Conservation (phyloP, 2,113 vertebrate species). For the Synodontis membranacea region DNA sequence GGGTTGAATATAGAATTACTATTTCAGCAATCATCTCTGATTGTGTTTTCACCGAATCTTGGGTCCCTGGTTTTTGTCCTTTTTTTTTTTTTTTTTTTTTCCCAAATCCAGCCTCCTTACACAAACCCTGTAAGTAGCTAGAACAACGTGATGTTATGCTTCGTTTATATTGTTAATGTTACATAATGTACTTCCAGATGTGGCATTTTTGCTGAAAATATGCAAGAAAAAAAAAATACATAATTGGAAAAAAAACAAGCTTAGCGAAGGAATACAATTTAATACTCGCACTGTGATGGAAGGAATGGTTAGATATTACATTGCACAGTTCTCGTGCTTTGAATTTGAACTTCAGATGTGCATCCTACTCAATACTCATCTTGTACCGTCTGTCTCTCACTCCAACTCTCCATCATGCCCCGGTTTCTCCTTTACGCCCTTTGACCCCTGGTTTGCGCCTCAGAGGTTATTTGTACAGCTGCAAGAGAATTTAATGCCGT, state of each 20-base stretch:
- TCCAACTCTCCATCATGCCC: conserved; percentile 45
- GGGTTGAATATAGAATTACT: conserved; percentile 50
- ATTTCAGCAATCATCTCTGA: conserved; percentile 54
- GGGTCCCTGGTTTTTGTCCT: conserved; percentile 45
- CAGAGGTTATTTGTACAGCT: conserved; percentile 71
- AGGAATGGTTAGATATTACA: not conserved
- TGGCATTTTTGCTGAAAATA: not conserved
- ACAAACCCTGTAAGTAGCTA: not conserved
- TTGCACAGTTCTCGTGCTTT: not conserved
- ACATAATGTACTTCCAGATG: not conserved
- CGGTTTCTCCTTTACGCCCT: conserved; percentile 47
- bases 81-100: conserved; percentile 21
- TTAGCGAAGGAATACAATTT: too few relatives aligned
- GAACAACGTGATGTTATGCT: not conserved
- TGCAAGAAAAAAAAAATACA: not conserved
- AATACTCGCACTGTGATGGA: too few relatives aligned
- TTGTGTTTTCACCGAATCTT: conserved; percentile 47
- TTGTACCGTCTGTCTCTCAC: conserved; percentile 33
- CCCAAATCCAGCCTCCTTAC: not conserved
- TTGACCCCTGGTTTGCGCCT: conserved; percentile 54
- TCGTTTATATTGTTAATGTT: not conserved
- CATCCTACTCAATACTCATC: conserved; percentile 5
- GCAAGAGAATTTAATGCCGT: conserved; percentile 39
- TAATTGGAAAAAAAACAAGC: not conserved
- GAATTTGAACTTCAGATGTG: not conserved